phyloP scores from a whole-genome alignment of 2,113 vertebrate species.

The Melanostigma gelatinosum region DNA sequence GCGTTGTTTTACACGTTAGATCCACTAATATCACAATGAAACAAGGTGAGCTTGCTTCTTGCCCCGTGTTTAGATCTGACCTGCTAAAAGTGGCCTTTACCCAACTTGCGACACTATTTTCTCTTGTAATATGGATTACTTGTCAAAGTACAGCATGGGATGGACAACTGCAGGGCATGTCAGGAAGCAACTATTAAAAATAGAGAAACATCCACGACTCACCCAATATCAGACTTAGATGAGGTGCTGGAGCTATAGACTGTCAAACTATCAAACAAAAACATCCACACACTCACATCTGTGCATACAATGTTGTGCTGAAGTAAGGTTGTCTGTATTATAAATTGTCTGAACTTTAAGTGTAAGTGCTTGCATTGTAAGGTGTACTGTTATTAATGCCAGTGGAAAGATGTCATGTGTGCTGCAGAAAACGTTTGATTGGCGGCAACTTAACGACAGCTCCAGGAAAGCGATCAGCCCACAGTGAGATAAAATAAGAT shows the following conservation, averaged over 20 bases:
- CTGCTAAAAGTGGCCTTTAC: background rate
- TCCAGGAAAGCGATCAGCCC: background rate
- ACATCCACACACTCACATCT: background rate
- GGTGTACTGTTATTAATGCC: background rate
- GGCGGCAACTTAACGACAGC: background rate
- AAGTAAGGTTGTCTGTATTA: background rate
- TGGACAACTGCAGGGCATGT: background rate
- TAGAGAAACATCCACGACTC: too few species aligned
- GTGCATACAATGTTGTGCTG: background rate
- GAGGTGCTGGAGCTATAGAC: background rate
- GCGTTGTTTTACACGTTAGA: background rate
- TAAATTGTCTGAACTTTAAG: background rate
- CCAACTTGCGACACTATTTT: background rate
- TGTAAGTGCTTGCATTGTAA: background rate
- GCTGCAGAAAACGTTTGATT: background rate
- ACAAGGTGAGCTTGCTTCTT: background rate
- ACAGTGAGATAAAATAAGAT: background rate
- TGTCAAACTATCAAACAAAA: too few species aligned
- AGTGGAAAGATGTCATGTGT: background rate
- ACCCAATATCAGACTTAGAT: background rate
- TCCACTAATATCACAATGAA: slow-evolving; percentile 1
- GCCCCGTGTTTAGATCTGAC: slow-evolving; percentile 3
- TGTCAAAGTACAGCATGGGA: background rate
- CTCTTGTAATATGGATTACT: slow-evolving; percentile 18
- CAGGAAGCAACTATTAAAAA: slow-evolving; percentile 6